Conservation (phyloP, 2,113 vertebrate genomes). For the Ctenomys sociabilis region DNA sequence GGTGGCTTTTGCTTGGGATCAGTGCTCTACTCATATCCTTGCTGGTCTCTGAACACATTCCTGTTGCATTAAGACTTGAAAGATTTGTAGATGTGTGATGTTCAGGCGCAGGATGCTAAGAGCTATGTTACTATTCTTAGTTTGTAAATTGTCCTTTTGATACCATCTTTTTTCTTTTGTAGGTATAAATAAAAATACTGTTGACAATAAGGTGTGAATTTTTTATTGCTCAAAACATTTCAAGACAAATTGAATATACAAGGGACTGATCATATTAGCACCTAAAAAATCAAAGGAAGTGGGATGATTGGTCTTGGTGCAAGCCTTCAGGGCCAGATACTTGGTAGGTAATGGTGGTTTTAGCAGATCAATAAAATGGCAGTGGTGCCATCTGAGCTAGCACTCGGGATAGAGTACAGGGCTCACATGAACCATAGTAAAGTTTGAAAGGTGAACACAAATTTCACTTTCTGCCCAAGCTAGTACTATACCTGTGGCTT, state of each 20-base stretch:
- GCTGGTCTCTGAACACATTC: conserved; percentile 89
- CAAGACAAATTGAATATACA: neutral
- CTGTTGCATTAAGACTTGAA: conserved; percentile 87
- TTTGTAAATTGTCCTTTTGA: conserved; percentile 91
- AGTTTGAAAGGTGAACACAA: neutral
- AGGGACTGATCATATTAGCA: neutral
- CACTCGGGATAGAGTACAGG: neutral
- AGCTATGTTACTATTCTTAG: conserved; percentile 89
- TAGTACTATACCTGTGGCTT: neutral
- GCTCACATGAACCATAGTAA: neutral
- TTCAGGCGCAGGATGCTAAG: conserved; percentile 87
- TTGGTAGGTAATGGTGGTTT: neutral
- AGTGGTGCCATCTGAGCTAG: neutral
- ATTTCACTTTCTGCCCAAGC: neutral
- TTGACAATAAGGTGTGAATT: conserved; percentile 86
- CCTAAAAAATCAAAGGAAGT: conserved; percentile 30
- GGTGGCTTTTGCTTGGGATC: conserved; percentile 86
- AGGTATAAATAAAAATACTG: conserved; percentile 92
- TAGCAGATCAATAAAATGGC: neutral
- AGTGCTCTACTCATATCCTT: conserved; percentile 79
- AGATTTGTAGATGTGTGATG: conserved; percentile 85
- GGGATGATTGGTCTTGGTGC: neutral
- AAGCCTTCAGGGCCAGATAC: neutral
- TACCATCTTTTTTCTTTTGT: conserved; percentile 93
- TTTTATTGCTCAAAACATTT: conserved; percentile 81